These are phyloP conservation scores for Drosophila virilis DNA, from an alignment of 1,140 invertebrate species.

Conservation along the genomic window DNA sequence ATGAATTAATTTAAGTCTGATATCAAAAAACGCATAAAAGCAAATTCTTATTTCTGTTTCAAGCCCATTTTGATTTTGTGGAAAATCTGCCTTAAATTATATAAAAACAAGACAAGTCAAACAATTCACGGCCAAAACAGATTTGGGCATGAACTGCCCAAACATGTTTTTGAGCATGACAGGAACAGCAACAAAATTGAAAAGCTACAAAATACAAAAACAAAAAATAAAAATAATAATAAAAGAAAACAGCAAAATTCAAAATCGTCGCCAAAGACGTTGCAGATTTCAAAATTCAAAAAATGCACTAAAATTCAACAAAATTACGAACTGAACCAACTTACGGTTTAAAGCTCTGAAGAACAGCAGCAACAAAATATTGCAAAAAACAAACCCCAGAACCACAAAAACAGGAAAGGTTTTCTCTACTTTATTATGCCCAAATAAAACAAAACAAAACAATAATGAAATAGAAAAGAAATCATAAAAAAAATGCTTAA, in stretches of 20 bases:
- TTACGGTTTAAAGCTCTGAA: conserved; percentile 51
- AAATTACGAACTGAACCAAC: conserved; percentile 54
- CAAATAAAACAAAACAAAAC: conserved; percentile 16
- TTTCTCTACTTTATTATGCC: conserved; percentile 63
- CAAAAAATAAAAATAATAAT: conserved; percentile 8
- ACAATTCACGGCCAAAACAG: conserved; percentile 38
- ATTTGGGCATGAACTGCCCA: neutral
- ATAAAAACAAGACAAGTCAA: conserved; percentile 68
- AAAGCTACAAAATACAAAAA: conserved; percentile 45
- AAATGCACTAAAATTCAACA: conserved; percentile 48
- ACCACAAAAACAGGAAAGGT: conserved; percentile 58
- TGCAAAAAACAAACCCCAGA: conserved; percentile 18
- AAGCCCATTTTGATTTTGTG: conserved; percentile 86
- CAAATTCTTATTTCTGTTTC: conserved; percentile 46
- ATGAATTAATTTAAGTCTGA: conserved; percentile 53
- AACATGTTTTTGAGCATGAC: conserved; percentile 9
- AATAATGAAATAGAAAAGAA: conserved; percentile 28
- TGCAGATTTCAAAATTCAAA: conserved; percentile 76
- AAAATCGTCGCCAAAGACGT: conserved; percentile 63
- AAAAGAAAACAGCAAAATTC: conserved; percentile 67
- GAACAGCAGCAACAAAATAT: conserved; percentile 43
- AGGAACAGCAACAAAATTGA: conserved; percentile 38
- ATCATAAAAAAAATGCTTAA: conserved; percentile 28
- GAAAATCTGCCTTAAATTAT: conserved; percentile 89
- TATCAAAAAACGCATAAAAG: conserved; percentile 44